Evolutionary conservation across 2,888 invertebrate genomes (phyloP).

Genomic region (Harmothoe impar): DNA sequence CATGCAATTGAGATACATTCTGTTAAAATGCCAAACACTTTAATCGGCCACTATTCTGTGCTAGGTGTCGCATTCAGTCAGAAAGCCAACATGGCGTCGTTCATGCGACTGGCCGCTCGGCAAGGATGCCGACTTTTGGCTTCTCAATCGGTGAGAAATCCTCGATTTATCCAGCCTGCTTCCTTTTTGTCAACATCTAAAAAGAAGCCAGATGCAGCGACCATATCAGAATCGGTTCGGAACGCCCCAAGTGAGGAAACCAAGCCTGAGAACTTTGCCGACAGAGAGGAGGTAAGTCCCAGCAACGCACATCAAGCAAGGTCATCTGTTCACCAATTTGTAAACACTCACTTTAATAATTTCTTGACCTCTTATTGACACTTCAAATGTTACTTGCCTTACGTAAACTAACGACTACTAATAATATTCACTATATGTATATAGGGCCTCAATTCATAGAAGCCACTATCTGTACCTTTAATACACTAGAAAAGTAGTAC

Average conservation of each 20-base stretch:
- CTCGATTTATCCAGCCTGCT: slow-evolving; percentile 46
- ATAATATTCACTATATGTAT: too few relatives aligned
- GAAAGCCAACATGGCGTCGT: slow-evolving; percentile 64
- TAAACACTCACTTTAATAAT: too few relatives aligned
- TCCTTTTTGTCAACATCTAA: slow-evolving; percentile 66
- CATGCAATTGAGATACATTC: too few relatives aligned
- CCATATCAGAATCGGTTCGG: slow-evolving; percentile 62
- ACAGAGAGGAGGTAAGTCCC: slow-evolving; percentile 67
- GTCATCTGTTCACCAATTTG: slow-evolving; percentile 11
- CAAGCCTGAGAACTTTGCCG: slow-evolving; percentile 63
- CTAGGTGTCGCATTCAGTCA: background rate
- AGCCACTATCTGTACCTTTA: too few relatives aligned
- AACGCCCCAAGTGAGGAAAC: background rate
- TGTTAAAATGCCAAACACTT: too few relatives aligned
- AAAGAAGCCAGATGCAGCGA: slow-evolving; percentile 68
- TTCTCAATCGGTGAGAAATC: background rate
- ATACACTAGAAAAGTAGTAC: too few relatives aligned
- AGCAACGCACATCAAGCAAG: slow-evolving; percentile 3
- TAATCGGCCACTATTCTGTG: background rate
- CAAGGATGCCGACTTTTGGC: slow-evolving; percentile 63
- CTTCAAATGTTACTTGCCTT: too few relatives aligned
- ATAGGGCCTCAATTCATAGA: too few relatives aligned
- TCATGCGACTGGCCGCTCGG: slow-evolving; percentile 55
- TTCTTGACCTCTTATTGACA: too few relatives aligned
- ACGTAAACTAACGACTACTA: too few relatives aligned